phyloP scores from a whole-genome alignment of 2,888 invertebrate species.

The Synergus japonicus region DNA sequence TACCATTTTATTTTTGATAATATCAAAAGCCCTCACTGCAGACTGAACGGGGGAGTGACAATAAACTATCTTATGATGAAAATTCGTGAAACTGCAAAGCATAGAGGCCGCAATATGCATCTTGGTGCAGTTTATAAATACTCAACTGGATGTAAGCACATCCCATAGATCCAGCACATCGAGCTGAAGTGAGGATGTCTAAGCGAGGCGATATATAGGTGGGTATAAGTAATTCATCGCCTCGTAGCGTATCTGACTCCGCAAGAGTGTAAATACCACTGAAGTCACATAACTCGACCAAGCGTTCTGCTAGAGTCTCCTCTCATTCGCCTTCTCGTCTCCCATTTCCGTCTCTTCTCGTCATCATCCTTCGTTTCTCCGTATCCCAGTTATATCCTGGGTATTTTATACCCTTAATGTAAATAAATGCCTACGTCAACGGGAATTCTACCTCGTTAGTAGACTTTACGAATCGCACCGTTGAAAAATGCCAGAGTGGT shows the following conservation, averaged over 20 bases:
- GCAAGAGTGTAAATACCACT: constrained; percentile 37
- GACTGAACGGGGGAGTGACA: not conserved
- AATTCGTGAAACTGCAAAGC: constrained; percentile 15
- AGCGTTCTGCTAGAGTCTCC: constrained; percentile 10
- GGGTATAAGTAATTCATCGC: constrained; percentile 43
- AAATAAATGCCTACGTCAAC: constrained; percentile 39
- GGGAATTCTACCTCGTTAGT: constrained; percentile 10
- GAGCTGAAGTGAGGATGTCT: constrained; percentile 5
- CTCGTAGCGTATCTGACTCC: constrained; percentile 15
- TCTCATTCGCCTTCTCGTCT: not conserved
- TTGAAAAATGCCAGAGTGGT: constrained; percentile 5
- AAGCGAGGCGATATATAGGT: constrained; percentile 15
- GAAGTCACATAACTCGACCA: constrained; percentile 25
- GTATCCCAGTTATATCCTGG: constrained; percentile 30
- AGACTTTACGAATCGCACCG: constrained; percentile 9
- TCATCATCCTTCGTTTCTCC: constrained; percentile 8
- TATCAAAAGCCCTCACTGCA: too few relatives aligned
- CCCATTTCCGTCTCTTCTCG: constrained; percentile 1
- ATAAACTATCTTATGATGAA: constrained; percentile 8
- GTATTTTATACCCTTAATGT: constrained; percentile 33
- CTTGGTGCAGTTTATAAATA: constrained; percentile 35
- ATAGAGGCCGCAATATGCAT: constrained; percentile 8
- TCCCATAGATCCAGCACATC: constrained; percentile 4
- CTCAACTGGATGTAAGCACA: constrained; percentile 7
- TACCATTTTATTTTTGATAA: too few relatives aligned